Base-by-base conservation (phyloP, 2,797 vertebrate species). In the Peromyscus nudipes region DNA sequence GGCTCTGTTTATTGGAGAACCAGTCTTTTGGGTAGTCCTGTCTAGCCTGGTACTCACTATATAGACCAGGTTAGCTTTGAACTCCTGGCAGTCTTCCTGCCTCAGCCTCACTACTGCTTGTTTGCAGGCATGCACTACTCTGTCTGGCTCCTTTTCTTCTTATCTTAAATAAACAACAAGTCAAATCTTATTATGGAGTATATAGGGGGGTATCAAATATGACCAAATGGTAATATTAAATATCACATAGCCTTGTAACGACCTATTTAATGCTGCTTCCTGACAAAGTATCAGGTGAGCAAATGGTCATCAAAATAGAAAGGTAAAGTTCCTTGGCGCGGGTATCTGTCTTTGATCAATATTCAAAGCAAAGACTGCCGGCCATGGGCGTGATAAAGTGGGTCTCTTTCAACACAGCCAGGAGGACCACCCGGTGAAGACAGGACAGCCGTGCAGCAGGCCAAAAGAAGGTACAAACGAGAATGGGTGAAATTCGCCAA, bases 401-500 rank as follows among this genome's bases (percentile, higher is more conserved):
- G 91, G 80, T 91, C 21, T 62, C 49, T 96, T 95, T 96, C 94
- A 46, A 49, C 21, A 34, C 52, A 96, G 97, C 91, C 57, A 0
- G 96, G 95, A 77, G 89, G 46, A 14, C 84, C 92, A 64, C n/a
- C 92, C 0, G 19, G 40, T n/a, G 92, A 95, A 84, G 79, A 86
- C 0, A 65, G 23, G 19, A 92, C 49, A 25, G 89, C 57, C 0
- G 2, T 84, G 29, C 95, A 97, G 29, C 69, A 91, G 57, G 57
- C 64, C 94, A 97, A 79, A 77, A 94, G 96, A 65, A 98, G 99
- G 46, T 97, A 98, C 57, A 99, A 99, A 93, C 93, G 99, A 65
- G 98, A 99, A 90, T 99, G 99, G 99, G 98, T 98, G 4, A 98
- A 99, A 69, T 99, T 98, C 91, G 98, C 99, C 0, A 98, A 97